Evolutionary conservation across 2,888 invertebrate species (phyloP).

Genomic region (Hypercompe scribonia): DNA sequence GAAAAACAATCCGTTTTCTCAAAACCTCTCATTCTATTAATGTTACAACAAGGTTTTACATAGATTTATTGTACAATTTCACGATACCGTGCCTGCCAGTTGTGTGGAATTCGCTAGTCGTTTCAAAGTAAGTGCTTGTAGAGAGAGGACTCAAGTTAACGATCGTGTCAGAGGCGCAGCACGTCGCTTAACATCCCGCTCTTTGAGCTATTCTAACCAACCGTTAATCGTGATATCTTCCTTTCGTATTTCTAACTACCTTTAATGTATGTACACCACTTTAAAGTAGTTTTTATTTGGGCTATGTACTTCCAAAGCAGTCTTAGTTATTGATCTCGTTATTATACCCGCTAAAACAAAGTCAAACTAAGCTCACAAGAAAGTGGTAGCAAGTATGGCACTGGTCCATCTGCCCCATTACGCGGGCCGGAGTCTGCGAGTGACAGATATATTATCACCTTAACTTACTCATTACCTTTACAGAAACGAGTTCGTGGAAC

Average conservation of each 20-base stretch:
- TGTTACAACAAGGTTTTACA: conserved; percentile 2
- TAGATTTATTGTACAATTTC: not conserved
- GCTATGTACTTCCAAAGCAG: not conserved
- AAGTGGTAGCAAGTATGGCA: conserved; percentile 44
- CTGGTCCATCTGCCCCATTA: conserved; percentile 49
- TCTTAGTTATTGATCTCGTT: not conserved
- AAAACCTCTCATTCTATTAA: conserved; percentile 8
- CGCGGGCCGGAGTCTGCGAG: conserved; percentile 51
- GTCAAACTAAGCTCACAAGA: conserved; percentile 10
- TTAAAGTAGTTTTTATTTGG: not conserved
- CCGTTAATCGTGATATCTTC: not conserved
- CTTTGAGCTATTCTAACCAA: not conserved
- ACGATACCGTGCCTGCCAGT: conserved; percentile 5
- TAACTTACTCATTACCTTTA: conserved; percentile 63
- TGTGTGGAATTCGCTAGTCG: conserved; percentile 13
- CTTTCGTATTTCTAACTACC: not conserved
- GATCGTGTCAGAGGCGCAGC: conserved; percentile 4
- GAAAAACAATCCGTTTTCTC: conserved; percentile 12
- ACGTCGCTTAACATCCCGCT: conserved; percentile 5
- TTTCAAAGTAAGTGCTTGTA: conserved; percentile 4
- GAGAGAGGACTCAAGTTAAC: conserved; percentile 8
- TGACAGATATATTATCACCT: conserved; percentile 63
- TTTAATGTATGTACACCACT: not conserved
- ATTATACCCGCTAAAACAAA: conserved; percentile 1
- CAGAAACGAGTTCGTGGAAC: conserved; percentile 60